Evolutionary conservation across 2,888 invertebrate genomes (phyloP).

Genomic region (Ceraclea dissimilis): DNA sequence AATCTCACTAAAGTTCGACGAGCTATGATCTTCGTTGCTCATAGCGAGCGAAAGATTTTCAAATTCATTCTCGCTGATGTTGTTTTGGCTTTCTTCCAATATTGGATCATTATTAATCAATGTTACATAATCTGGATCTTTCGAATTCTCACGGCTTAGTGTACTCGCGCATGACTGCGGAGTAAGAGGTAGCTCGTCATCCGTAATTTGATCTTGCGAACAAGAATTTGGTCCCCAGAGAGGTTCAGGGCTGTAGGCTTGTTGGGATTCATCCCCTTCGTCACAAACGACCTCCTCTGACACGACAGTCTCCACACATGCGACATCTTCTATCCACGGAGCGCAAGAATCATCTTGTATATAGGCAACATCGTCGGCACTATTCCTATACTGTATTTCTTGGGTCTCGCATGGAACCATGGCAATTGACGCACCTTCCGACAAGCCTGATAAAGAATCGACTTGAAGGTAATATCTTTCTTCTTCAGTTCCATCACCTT

Average conservation of each 20-base stretch:
- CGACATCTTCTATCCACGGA: constrained; percentile 42
- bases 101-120: not conserved
- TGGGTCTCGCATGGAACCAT: not conserved
- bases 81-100: not conserved
- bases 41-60: not conserved
- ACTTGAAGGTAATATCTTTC: not conserved
- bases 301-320: constrained; percentile 43
- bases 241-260: constrained; percentile 4
- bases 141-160: not conserved
- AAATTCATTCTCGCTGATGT: not conserved
- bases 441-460: not conserved
- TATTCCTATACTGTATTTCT: not conserved
- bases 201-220: not conserved
- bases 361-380: not conserved
- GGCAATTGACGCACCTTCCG: not conserved
- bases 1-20: not conserved
- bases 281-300: constrained; percentile 39
- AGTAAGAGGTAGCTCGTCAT: not conserved
- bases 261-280: constrained; percentile 34
- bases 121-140: not conserved
- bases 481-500: not conserved
- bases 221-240: constrained; percentile 1
- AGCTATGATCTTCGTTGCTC: not conserved
- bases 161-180: not conserved
- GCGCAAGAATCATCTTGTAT: not conserved